phyloP scores from a whole-genome alignment of 92 coral and sea anemone genomes.

The Nematostella vectensis region DNA sequence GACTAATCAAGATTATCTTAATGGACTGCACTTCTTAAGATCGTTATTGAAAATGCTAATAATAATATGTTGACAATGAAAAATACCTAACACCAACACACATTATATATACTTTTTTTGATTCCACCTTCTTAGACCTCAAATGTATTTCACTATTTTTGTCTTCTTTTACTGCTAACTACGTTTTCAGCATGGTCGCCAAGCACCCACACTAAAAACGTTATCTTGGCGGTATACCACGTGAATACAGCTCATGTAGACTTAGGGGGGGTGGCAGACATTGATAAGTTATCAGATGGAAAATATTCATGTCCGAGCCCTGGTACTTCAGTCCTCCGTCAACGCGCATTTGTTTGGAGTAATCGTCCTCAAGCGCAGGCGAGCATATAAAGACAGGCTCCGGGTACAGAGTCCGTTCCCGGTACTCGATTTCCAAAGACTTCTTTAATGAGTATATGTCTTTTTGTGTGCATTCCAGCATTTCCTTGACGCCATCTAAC shows the following conservation, averaged over 20 bases:
- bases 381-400: constrained; percentile 74
- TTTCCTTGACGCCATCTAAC: constrained; percentile 60
- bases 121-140: too few species aligned
- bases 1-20: too few species aligned
- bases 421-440: constrained; percentile 76
- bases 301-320: constrained; percentile 57
- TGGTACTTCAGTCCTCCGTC: constrained; percentile 89
- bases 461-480: constrained; percentile 57
- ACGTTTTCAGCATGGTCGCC: too few species aligned
- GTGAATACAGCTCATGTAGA: constrained; percentile 28
- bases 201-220: too few species aligned
- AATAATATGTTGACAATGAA: too few species aligned
- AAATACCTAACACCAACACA: too few species aligned
- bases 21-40: too few species aligned
- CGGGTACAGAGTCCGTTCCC: constrained; percentile 76
- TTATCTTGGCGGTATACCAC: too few species aligned
- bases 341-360: constrained; percentile 76
- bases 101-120: too few species aligned
- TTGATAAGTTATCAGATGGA: constrained; percentile 62
- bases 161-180: too few species aligned
- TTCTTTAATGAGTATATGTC: constrained; percentile 63
- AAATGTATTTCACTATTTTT: too few species aligned
- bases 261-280: constrained; percentile 91
- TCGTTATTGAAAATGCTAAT: too few species aligned
- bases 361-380: constrained; percentile 65